Conservation (phyloP, 2,113 vertebrate species). For the Nematolebias whitei region DNA sequence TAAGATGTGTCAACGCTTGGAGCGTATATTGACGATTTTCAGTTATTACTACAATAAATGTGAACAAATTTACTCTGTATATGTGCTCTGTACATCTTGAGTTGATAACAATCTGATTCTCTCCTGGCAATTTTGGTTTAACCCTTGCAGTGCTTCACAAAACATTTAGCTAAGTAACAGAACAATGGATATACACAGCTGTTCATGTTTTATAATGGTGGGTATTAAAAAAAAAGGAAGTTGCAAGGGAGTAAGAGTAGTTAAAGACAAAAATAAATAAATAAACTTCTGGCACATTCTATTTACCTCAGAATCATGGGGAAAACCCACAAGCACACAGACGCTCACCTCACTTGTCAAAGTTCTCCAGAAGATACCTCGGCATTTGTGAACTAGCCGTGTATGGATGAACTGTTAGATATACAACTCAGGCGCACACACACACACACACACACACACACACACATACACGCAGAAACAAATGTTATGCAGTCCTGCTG, state of each 20-base stretch:
- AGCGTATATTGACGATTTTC: no score
- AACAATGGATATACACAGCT: no score
- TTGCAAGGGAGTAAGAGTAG: background rate
- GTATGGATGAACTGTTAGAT: conserved; percentile 19
- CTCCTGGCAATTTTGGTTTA: no score
- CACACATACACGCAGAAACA: conserved; percentile 16
- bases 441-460: background rate
- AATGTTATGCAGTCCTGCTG: conserved; percentile 27
- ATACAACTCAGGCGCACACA: background rate
- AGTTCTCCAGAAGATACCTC: conserved; percentile 26
- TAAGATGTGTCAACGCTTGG: no score
- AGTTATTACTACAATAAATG: no score
- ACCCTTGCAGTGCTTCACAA: no score
- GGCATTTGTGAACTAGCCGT: conserved; percentile 8
- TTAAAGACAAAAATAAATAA: conserved; percentile 20
- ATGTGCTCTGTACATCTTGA: no score
- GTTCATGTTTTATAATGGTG: no score
- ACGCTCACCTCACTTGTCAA: conserved; percentile 13
- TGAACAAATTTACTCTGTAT: no score
- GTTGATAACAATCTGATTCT: no score
- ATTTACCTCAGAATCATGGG: conserved; percentile 51
- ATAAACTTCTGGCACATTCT: conserved; percentile 56
- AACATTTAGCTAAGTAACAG: no score
- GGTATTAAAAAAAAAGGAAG: background rate
- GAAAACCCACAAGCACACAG: conserved; percentile 13